These are phyloP conservation scores for Pelmatolapia mariae DNA, from an alignment of 2,113 vertebrate genomes.

Conservation along the genomic window DNA sequence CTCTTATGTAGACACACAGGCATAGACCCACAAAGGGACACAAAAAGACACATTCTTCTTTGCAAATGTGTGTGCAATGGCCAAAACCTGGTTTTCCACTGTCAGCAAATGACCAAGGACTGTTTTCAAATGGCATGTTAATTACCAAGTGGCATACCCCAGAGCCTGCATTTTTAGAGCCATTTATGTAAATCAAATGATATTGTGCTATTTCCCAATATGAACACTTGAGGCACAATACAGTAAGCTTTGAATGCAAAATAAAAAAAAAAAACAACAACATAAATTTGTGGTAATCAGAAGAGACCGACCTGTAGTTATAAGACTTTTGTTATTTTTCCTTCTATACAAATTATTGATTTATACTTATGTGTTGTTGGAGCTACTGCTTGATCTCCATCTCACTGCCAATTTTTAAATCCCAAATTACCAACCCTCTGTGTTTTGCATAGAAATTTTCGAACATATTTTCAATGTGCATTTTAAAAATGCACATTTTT, in stretches of 20 bases:
- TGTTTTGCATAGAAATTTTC: neutral
- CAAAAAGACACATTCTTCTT: neutral
- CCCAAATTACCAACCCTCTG: neutral
- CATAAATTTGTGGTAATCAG: neutral
- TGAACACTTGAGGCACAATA: slow-evolving; percentile 10
- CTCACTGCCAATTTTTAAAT: neutral
- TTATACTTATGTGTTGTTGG: neutral
- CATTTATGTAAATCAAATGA: slow-evolving; percentile 35
- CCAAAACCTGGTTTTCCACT: neutral
- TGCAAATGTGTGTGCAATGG: neutral
- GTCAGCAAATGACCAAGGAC: neutral
- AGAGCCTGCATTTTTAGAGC: slow-evolving; percentile 27
- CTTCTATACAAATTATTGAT: neutral
- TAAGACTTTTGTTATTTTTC: neutral
- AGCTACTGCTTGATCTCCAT: neutral
- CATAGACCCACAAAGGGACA: neutral
- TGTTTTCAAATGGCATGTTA: neutral
- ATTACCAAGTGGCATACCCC: slow-evolving; percentile 2
- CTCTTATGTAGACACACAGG: neutral
- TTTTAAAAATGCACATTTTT: neutral
- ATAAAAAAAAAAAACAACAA: neutral
- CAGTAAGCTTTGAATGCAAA: neutral
- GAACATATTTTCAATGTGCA: neutral
- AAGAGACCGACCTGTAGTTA: neutral
- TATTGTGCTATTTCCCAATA: slow-evolving; percentile 21